A percentile compares a stretch with the other conserved stretches of the same genome.
These are phyloP conservation scores for Corythornis cristatus DNA, from an alignment of 2,113 vertebrate genomes.

Conservation along the genomic window DNA sequence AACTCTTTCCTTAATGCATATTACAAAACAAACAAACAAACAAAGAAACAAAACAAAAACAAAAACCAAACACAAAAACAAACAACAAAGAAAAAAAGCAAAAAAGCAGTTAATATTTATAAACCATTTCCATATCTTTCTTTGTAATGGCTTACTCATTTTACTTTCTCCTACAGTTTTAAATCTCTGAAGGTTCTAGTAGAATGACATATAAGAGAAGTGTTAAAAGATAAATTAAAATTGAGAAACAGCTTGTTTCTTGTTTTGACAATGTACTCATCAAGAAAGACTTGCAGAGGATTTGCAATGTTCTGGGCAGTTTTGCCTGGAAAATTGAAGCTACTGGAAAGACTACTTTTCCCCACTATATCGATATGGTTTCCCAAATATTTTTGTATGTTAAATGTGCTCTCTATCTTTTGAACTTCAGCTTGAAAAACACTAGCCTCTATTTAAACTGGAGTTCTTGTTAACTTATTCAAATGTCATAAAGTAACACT, in stretches of 20 bases:
- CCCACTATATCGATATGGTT: background rate
- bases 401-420: background rate
- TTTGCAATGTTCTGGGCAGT: background rate
- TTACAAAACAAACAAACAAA: background rate
- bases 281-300: background rate
- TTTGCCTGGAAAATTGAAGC: background rate
- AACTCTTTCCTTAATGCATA: constrained; percentile 86
- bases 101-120: constrained; percentile 7
- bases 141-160: background rate
- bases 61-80: background rate
- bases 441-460: background rate
- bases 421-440: background rate
- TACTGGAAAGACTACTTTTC: background rate
- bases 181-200: background rate
- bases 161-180: background rate
- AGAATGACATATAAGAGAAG: background rate
- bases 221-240: background rate
- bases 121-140: background rate
- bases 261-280: background rate
- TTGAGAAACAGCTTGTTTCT: background rate
- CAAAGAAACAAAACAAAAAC: background rate
- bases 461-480: background rate
- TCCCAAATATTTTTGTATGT: background rate
- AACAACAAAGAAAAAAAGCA: background rate
- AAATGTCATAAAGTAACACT: background rate